Base-by-base conservation (phyloP, 2,113 vertebrate species). In the Origma solitaria region DNA sequence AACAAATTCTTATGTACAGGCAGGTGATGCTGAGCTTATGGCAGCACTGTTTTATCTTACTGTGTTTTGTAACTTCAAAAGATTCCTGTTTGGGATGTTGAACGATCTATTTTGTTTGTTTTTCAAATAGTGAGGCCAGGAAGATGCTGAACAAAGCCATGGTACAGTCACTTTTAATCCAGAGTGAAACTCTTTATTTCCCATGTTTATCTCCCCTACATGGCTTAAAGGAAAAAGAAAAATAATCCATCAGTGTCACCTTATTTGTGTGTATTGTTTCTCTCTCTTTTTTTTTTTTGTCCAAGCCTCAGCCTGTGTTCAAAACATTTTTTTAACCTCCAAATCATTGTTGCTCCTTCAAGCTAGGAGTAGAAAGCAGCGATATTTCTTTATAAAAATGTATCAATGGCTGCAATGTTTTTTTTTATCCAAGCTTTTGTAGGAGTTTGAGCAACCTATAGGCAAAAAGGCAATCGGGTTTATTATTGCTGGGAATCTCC, bases 401-500 rank as follows among this genome's bases (percentile, higher is more conserved):
- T 96, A 96, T 96, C 95, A 76, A 66, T 86, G 85, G 94, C 72
- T 35, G 44, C 88, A 56, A n/a, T 19, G 51, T 4, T 12, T 30
- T 79, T 27, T 60, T 64, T 96, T 86, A 65, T 37, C 11, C 35
- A 62, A 70, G 91, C 90, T 97, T 97, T 96, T 97, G 91, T 97
- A 50, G 31, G 90, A 96, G 93, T 98, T 97, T 69, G 73, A 97
- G 97, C 98, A 98, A 98, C 98, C 97, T 98, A 96, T 98, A 98
- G 97, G 98, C 98, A 98, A 98, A 95, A 98, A 98, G 98, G 98
- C 98, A 98, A 97, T 98, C 95, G 97, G 92, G 97, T 99, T 98
- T 98, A 98, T 98, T 99, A 98, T 98, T 98, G 98, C 98, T 81
- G 97, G 97, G 97, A 95, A 96, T 98, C 98, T 98, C 97, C 96